phyloP scores from a whole-genome alignment of 2,113 vertebrate genomes.

The Trinectes maculatus region DNA sequence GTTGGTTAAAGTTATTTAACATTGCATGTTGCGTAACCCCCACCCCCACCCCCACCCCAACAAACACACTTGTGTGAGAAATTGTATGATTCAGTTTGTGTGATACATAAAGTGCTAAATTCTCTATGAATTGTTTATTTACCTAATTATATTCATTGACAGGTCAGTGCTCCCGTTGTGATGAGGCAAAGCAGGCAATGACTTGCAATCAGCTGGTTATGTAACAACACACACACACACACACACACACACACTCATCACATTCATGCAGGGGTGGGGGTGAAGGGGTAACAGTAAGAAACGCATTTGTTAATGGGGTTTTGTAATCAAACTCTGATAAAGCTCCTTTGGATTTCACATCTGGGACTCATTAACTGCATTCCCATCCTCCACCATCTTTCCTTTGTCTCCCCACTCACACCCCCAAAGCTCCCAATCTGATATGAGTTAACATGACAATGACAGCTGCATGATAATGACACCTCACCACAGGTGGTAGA shows the following conservation, averaged over 20 bases:
- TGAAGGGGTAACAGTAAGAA: not conserved
- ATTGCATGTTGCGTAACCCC: not conserved
- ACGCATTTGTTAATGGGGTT: constrained; percentile 49
- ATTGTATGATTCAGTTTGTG: no score
- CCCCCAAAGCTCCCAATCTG: not conserved
- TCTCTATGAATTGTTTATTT: constrained; percentile 7
- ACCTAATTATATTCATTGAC: constrained; percentile 7
- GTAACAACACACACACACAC: constrained; percentile 30
- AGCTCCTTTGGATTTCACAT: constrained; percentile 41
- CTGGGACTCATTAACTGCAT: constrained; percentile 44
- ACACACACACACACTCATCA: constrained; percentile 8
- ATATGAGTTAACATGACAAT: not conserved
- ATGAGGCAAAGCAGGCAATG: constrained; percentile 19
- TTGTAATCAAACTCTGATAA: constrained; percentile 55
- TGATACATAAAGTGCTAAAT: no score
- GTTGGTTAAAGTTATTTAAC: not conserved
- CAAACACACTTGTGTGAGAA: no score
- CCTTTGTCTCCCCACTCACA: not conserved
- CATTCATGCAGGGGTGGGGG: constrained; percentile 13
- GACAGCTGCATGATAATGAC: not conserved
- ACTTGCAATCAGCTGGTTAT: constrained; percentile 45
- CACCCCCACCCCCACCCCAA: no score
- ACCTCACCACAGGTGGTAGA: not conserved
- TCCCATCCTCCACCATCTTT: no score
- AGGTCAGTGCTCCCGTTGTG: constrained; percentile 33